Conservation (phyloP, 2,797 vertebrate genomes). For the Danio tinwini region DNA sequence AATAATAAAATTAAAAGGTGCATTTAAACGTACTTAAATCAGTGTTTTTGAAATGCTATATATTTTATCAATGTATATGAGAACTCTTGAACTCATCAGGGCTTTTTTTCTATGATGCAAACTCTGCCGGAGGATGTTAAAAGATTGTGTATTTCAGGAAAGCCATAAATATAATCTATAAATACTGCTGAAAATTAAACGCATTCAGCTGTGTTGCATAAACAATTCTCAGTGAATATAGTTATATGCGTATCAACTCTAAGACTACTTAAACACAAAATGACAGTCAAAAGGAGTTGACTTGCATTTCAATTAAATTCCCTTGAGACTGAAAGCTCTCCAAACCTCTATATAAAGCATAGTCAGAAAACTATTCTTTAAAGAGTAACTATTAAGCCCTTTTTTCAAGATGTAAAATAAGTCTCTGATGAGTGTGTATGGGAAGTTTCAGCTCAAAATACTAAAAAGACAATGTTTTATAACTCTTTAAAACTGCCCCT, state of each 20-base stretch:
- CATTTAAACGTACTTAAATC: background rate
- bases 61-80: background rate
- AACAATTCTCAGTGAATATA: constrained; percentile 15
- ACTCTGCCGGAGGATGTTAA: background rate
- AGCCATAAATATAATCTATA: background rate
- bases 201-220: background rate
- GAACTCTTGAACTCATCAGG: background rate
- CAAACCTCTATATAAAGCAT: constrained; percentile 1
- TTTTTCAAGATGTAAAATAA: no score
- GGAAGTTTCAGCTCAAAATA: no score
- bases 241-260: constrained; percentile 1
- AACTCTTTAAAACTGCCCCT: no score
- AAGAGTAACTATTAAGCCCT: no score
- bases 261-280: background rate
- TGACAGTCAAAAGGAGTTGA: constrained; percentile 6
- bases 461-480: no score
- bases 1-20: background rate
- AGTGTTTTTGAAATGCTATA: background rate
- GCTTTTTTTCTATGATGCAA: constrained; percentile 3
- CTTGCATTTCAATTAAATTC: constrained; percentile 14
- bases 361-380: background rate
- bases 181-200: constrained; percentile 6
- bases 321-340: constrained; percentile 23
- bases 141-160: constrained; percentile 6
- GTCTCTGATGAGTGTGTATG: no score